Percentiles rank a stretch among this genome's conserved stretches.
Evolutionary conservation across 1,140 invertebrate species (phyloP).

Genomic region (Atta colombica): DNA sequence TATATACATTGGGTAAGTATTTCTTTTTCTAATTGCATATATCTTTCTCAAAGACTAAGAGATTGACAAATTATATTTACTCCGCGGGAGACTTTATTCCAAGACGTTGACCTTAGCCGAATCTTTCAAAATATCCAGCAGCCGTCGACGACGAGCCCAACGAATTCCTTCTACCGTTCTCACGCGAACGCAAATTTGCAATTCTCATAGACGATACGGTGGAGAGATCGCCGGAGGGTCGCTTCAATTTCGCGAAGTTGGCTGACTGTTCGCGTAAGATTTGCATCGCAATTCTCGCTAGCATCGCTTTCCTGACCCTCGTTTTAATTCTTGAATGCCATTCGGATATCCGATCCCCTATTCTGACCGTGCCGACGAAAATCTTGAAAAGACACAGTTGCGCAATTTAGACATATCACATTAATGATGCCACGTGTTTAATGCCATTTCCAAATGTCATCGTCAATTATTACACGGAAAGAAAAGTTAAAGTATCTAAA

Average conservation of each 20-base stretch:
- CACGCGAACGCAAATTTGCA: conserved; percentile 62
- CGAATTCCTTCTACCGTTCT: conserved; percentile 37
- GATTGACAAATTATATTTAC: neutral
- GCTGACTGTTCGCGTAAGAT: conserved; percentile 62
- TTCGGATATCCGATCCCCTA: conserved; percentile 59
- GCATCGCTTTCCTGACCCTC: conserved; percentile 54
- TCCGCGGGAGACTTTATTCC: conserved; percentile 32
- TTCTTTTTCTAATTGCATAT: neutral
- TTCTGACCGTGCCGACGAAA: conserved; percentile 19
- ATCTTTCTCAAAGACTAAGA: neutral
- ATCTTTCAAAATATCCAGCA: conserved; percentile 53
- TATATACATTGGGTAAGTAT: neutral
- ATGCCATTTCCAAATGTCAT: neutral
- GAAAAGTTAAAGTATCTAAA: neutral
- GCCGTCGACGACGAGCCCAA: neutral
- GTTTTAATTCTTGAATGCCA: conserved; percentile 70
- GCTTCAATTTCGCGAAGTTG: conserved; percentile 71
- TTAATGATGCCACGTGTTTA: neutral
- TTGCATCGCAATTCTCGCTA: conserved; percentile 71
- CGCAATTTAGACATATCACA: neutral
- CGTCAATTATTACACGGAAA: neutral
- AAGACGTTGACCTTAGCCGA: conserved; percentile 12
- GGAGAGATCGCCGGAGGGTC: conserved; percentile 61
- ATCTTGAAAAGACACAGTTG: neutral
- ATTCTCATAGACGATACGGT: conserved; percentile 57